Conservation (phyloP, 1,140 invertebrate genomes). For the Lucilia cuprina region DNA sequence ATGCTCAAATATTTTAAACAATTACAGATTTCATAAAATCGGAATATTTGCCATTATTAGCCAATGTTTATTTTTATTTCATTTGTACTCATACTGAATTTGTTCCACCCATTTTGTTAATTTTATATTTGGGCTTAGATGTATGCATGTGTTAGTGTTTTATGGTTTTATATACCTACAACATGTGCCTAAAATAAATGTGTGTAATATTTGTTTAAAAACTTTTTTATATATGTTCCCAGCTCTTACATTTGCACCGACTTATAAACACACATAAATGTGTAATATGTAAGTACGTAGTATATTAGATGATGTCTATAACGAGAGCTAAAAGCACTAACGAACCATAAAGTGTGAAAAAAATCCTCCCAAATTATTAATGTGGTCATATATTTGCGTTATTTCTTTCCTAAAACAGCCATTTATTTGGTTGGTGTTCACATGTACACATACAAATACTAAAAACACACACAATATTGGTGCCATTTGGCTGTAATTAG, state of each 20-base stretch:
- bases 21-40: too few relatives aligned
- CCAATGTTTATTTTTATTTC: too few relatives aligned
- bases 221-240: background rate
- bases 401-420: conserved; percentile 12
- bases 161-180: background rate
- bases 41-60: too few relatives aligned
- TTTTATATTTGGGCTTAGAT: too few relatives aligned
- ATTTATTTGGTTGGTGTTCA: background rate
- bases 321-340: background rate
- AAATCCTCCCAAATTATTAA: conserved; percentile 26
- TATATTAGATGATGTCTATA: background rate
- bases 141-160: background rate
- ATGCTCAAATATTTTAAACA: too few relatives aligned
- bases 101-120: too few relatives aligned
- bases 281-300: too few relatives aligned
- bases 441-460: background rate
- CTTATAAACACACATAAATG: background rate
- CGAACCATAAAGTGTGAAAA: background rate
- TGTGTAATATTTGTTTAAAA: conserved; percentile 22
- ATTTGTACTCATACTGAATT: too few relatives aligned
- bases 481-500: conserved; percentile 34
- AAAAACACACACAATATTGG: conserved; percentile 12
- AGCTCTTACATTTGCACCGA: background rate
- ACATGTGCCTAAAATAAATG: conserved; percentile 29
- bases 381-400: conserved; percentile 30